Evolutionary conservation across 2,113 vertebrate genomes (phyloP).

Genomic region (Sylvilagus bachmani): DNA sequence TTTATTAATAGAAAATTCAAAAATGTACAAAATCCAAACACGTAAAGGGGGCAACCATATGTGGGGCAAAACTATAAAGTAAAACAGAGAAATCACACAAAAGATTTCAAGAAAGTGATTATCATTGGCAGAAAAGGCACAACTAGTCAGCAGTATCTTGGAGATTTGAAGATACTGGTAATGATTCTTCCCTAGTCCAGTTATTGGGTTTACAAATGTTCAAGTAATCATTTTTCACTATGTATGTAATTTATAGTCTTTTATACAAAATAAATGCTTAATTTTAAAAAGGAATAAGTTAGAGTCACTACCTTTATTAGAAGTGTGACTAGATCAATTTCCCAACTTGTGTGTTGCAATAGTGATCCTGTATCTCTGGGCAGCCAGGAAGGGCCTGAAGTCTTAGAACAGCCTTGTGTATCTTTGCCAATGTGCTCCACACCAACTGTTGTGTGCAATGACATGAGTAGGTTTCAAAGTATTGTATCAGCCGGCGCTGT

Average conservation of each 20-base stretch:
- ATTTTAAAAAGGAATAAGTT: background rate
- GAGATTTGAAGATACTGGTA: background rate
- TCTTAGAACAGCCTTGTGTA: background rate
- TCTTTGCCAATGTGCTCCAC: background rate
- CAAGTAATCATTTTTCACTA: background rate
- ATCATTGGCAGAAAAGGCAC: background rate
- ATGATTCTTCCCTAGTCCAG: background rate
- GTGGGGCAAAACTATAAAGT: background rate
- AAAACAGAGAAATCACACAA: background rate
- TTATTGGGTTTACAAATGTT: background rate
- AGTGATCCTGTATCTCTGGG: background rate
- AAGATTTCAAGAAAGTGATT: background rate
- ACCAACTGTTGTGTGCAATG: background rate
- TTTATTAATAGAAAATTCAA: conserved; percentile 56
- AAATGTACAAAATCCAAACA: background rate
- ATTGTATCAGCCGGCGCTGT: background rate
- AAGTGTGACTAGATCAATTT: background rate
- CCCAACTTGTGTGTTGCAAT: background rate
- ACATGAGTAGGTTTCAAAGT: background rate
- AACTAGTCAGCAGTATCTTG: background rate
- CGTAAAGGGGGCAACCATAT: background rate
- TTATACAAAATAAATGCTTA: background rate
- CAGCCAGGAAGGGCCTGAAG: rapidly evolving
- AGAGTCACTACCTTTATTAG: background rate
- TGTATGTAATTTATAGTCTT: background rate